Base-by-base conservation (phyloP, 2,797 vertebrate species). In the Epinephelus malabaricus region DNA sequence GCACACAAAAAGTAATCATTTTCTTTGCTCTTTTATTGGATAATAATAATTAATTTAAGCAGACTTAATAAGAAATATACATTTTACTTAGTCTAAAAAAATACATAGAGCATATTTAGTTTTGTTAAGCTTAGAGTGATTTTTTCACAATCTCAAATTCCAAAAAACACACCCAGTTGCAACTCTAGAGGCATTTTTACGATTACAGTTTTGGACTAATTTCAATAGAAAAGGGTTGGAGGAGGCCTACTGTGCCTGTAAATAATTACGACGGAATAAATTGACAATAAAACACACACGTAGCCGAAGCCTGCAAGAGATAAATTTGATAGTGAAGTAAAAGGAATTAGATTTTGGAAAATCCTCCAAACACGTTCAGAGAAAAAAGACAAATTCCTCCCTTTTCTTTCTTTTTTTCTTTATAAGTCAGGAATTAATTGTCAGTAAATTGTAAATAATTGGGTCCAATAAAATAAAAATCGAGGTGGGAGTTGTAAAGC, bases 201-300 rank as follows among this genome's bases (percentile, higher is more conserved):
- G 77, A 73, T 80, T 67, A 71, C 21, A 84, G 49, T 23, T 85
- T 87, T 89, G 73, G 61, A 81, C 69, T 73, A 71, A 85, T 84
- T 87, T 88, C 78, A 86, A 25, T 64, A 69, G 54, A 84, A 76
- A 76, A 1, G 12, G 61, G 54, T 73, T 81, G 69, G 76, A 77
- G 75, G 62, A 83, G 83, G 81, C 78, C 63, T 53, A 34, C 59
- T 78, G 76, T 83, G 87, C 77, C 86, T 92, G 89, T 83, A 87
- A 89, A 88, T 86, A 87, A 89, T 93, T 90, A 92, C 30, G 23
- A 79, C 25, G 46, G 76, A 83, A 89, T 88, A 87, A 87, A 89
- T 47, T 83, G 85, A 19, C 81, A 88, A 84, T 86, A 84, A 91
- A 90, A 89, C 83, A 78, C 87, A 90, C 83, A 87, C 56, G 50